A percentile compares a stretch with the other conserved stretches of the same genome.
Evolutionary conservation across 2,888 invertebrate species (phyloP).

Genomic region (Osmoderma eremita): DNA sequence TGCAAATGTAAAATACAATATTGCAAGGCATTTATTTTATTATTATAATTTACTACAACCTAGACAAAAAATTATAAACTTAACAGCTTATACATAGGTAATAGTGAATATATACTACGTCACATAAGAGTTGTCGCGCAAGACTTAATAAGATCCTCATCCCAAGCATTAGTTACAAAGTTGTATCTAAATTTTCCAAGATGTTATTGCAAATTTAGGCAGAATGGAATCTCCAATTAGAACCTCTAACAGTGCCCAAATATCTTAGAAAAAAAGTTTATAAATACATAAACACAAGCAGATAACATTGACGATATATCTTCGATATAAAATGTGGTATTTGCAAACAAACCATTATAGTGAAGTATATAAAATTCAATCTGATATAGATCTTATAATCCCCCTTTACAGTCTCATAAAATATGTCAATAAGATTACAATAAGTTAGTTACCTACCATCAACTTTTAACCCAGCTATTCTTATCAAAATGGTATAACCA

Average conservation of each 20-base stretch:
- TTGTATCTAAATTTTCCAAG: conserved; percentile 5
- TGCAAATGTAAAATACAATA: conserved; percentile 10
- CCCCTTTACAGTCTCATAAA: conserved; percentile 45
- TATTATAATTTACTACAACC: conserved; percentile 34
- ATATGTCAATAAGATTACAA: conserved; percentile 36
- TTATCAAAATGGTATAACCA: too few relatives aligned
- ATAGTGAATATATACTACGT: too few relatives aligned
- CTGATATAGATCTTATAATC: conserved; percentile 31
- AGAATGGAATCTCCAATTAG: conserved; percentile 30
- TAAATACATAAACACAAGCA: conserved; percentile 30
- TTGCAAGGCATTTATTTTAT: conserved; percentile 20
- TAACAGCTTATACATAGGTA: conserved; percentile 27
- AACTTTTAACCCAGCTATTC: conserved; percentile 41
- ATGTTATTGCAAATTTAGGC: conserved; percentile 5
- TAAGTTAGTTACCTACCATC: conserved; percentile 38
- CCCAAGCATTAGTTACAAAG: too few relatives aligned
- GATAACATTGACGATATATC: conserved; percentile 32
- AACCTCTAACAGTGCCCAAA: conserved; percentile 29
- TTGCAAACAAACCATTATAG: conserved; percentile 7
- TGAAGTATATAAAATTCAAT: conserved; percentile 32
- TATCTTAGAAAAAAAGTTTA: conserved; percentile 9
- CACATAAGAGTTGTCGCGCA: too few relatives aligned
- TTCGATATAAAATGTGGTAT: conserved; percentile 14
- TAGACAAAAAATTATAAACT: conserved; percentile 32
- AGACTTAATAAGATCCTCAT: too few relatives aligned